A percentile compares a stretch with the other conserved stretches of the same genome.
Evolutionary conservation across 1,140 invertebrate genomes (phyloP).

Genomic region (Formica exsecta): DNA sequence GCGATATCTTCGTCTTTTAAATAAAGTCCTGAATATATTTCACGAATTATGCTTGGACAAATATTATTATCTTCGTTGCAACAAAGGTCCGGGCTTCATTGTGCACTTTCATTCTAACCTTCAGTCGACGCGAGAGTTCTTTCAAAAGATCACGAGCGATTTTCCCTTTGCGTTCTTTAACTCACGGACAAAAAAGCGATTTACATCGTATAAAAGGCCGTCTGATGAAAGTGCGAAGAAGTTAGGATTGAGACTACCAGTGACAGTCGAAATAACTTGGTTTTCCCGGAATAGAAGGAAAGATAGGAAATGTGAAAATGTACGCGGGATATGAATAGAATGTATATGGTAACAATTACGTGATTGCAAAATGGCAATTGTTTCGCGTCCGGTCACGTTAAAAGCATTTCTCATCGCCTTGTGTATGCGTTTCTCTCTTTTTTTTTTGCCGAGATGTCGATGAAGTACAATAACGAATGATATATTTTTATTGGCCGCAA

Average conservation of each 20-base stretch:
- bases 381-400: constrained; percentile 15
- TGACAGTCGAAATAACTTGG: constrained; percentile 67
- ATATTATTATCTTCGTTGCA: constrained; percentile 68
- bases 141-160: constrained; percentile 70
- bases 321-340: constrained; percentile 7
- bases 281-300: constrained; percentile 10
- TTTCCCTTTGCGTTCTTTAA: constrained; percentile 64
- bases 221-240: constrained; percentile 68
- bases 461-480: constrained; percentile 48
- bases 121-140: constrained; percentile 18
- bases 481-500: constrained; percentile 61
- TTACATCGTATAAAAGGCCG: constrained; percentile 74
- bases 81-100: constrained; percentile 65
- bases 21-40: constrained; percentile 64
- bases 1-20: constrained; percentile 55
- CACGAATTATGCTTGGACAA: constrained; percentile 67
- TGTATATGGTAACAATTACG: constrained; percentile 10
- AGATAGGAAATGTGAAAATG: background rate
- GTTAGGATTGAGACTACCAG: constrained; percentile 70
- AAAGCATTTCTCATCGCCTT: background rate
- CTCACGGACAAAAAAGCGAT: constrained; percentile 73
- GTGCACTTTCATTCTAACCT: constrained; percentile 59
- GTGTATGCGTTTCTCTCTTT: background rate
- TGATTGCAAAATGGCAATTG: constrained; percentile 30
- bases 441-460: constrained; percentile 33